A percentile compares a stretch with the other conserved stretches of the same genome.
phyloP scores from a whole-genome alignment of 2,113 vertebrate species.

The Nerophis ophidion region DNA sequence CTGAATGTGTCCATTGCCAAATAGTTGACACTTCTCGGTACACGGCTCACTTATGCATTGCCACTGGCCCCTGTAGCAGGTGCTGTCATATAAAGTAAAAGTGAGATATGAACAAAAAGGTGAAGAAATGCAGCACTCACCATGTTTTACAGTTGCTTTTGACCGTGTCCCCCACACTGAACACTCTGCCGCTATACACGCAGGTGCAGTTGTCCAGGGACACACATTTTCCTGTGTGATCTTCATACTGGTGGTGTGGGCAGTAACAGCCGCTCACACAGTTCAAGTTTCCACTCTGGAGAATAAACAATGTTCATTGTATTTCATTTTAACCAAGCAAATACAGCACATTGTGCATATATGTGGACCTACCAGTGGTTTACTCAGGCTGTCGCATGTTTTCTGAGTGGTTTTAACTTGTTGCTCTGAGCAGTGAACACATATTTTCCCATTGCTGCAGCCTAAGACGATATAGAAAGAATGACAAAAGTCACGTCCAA shows the following conservation, averaged over 20 bases:
- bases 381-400: slow-evolving; percentile 63
- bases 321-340: not conserved
- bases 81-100: slow-evolving; percentile 28
- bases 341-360: not conserved
- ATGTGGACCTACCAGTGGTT: slow-evolving; percentile 48
- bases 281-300: slow-evolving; percentile 27
- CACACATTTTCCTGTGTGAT: slow-evolving; percentile 64
- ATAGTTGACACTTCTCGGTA: slow-evolving; percentile 67
- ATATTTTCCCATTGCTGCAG: slow-evolving; percentile 50
- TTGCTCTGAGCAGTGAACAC: slow-evolving; percentile 52
- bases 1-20: slow-evolving; percentile 72
- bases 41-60: slow-evolving; percentile 52
- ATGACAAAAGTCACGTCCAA: not conserved
- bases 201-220: slow-evolving; percentile 61
- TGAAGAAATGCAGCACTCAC: slow-evolving; percentile 28
- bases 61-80: slow-evolving; percentile 62
- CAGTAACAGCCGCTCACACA: slow-evolving; percentile 69
- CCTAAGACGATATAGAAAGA: slow-evolving; percentile 7
- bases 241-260: slow-evolving; percentile 56
- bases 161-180: slow-evolving; percentile 49
- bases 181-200: slow-evolving; percentile 51
- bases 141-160: slow-evolving; percentile 58
- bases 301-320: not conserved
- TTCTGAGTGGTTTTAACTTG: slow-evolving; percentile 44
- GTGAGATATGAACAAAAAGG: not conserved